These are phyloP conservation scores for Leucoraja ocellata DNA, from an alignment of 2,797 vertebrate genomes.

Conservation along the genomic window DNA sequence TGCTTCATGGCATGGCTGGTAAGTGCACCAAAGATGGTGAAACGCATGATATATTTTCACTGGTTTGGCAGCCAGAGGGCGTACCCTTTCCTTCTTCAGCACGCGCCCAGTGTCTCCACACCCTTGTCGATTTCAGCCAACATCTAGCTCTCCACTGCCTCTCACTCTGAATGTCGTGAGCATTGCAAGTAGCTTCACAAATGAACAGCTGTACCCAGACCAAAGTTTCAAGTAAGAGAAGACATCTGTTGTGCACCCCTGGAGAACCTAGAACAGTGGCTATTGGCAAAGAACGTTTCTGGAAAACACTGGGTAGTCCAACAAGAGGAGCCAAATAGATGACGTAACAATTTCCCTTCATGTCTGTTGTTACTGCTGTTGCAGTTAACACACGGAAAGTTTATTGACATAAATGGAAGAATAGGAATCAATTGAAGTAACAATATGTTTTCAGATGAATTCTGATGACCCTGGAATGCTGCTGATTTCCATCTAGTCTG, in stretches of 20 bases:
- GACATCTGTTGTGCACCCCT: slow-evolving; percentile 26
- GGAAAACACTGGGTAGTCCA: background rate
- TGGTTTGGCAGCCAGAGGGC: too few relatives aligned
- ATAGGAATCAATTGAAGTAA: background rate
- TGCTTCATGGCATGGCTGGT: too few relatives aligned
- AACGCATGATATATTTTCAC: too few relatives aligned
- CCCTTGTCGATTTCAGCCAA: too few relatives aligned
- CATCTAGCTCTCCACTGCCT: too few relatives aligned
- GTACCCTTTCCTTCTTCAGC: too few relatives aligned
- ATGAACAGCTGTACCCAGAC: background rate
- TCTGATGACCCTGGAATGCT: background rate
- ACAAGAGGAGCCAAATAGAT: background rate
- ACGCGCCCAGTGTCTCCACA: too few relatives aligned
- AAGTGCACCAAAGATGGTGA: too few relatives aligned
- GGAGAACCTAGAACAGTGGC: slow-evolving; percentile 12
- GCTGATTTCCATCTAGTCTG: background rate
- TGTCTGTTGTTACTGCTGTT: background rate
- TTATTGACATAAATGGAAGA: background rate
- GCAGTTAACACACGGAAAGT: background rate
- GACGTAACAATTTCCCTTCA: background rate
- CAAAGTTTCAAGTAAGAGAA: background rate
- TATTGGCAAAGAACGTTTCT: background rate
- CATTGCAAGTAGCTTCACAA: background rate
- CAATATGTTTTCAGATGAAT: background rate
- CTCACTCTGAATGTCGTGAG: background rate